Percentiles rank a stretch among this genome's conserved stretches.
Conservation (phyloP, 2,888 invertebrate species). For the Acleris holmiana region DNA sequence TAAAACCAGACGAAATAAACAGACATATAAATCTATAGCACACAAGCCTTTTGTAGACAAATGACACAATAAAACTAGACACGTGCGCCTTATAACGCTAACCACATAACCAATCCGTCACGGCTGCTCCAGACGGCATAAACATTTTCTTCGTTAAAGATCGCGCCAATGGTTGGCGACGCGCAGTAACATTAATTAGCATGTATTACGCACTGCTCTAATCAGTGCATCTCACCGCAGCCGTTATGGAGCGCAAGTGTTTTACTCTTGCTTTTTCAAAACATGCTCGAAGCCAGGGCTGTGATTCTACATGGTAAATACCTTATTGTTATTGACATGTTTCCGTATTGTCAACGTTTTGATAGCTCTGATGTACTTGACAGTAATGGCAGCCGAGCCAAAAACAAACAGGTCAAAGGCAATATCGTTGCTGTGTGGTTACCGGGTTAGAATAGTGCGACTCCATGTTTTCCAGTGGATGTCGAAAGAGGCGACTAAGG, state of each 20-base stretch:
- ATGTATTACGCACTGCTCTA: conserved; percentile 1
- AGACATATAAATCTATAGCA: not conserved
- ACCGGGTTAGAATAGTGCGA: no score
- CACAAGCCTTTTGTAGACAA: not conserved
- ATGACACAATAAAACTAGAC: not conserved
- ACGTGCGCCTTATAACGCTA: conserved; percentile 1
- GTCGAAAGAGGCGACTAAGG: no score
- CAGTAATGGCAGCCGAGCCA: no score
- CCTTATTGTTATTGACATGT: no score
- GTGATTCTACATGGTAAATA: no score
- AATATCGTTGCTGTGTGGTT: no score
- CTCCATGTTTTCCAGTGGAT: no score
- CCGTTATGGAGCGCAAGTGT: not conserved
- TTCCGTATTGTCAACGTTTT: no score
- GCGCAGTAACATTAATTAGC: conserved; percentile 8
- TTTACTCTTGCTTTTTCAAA: not conserved
- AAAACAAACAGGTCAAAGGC: no score
- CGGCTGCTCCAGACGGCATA: conserved; percentile 7
- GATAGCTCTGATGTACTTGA: no score
- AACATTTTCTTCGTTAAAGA: conserved; percentile 4
- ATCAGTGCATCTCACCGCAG: conserved; percentile 2
- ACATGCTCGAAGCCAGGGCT: no score
- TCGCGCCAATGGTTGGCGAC: conserved; percentile 15
- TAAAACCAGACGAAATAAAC: no score
- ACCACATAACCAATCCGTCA: conserved; percentile 22